These are phyloP conservation scores for Asteroscopus sphinx DNA, from an alignment of 2,888 invertebrate genomes.

Conservation along the genomic window DNA sequence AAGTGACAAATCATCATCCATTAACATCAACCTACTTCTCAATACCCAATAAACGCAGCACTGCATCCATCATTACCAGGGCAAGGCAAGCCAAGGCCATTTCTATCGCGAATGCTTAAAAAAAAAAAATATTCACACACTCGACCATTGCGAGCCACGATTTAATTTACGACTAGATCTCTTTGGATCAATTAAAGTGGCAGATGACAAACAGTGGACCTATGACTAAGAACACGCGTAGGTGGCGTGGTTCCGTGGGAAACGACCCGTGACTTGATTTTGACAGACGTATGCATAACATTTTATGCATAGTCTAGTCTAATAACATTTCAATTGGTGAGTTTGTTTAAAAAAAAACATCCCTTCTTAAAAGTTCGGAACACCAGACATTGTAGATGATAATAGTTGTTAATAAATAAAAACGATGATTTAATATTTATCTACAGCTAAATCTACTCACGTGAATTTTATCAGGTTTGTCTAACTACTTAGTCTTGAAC, in stretches of 20 bases:
- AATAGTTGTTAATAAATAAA: too few relatives aligned
- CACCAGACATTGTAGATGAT: too few relatives aligned
- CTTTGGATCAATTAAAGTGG: constrained; percentile 84
- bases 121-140: constrained; percentile 73
- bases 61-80: constrained; percentile 32
- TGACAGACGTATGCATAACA: constrained; percentile 47
- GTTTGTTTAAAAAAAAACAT: too few relatives aligned
- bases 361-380: too few relatives aligned
- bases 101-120: constrained; percentile 58
- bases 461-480: too few relatives aligned
- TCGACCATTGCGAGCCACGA: constrained; percentile 77
- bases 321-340: too few relatives aligned
- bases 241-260: constrained; percentile 83
- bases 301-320: not conserved
- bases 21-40: constrained; percentile 22
- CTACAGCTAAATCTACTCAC: too few relatives aligned
- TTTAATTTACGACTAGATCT: constrained; percentile 86
- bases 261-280: constrained; percentile 67
- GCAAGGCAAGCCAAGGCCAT: constrained; percentile 63
- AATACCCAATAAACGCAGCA: constrained; percentile 34
- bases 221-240: constrained; percentile 83
- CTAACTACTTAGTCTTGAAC: too few relatives aligned
- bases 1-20: constrained; percentile 20
- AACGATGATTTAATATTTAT: too few relatives aligned
- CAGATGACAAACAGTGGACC: constrained; percentile 82